Evolutionary conservation across 2,888 invertebrate species (phyloP).

Genomic region (Nasonia oneida): DNA sequence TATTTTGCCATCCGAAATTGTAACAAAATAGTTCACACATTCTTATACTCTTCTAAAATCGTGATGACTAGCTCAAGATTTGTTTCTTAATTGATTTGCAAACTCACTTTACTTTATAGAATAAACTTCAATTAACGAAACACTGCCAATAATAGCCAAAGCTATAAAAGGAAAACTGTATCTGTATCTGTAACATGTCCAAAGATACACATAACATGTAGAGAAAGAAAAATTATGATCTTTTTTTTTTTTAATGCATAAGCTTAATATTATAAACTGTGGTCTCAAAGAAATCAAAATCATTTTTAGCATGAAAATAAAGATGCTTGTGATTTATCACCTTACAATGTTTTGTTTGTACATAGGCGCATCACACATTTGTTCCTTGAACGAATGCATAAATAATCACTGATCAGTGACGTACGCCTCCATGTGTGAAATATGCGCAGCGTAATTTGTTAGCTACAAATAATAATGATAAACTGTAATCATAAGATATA

Average conservation of each 20-base stretch:
- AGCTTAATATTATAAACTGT: slow-evolving; percentile 25
- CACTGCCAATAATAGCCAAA: slow-evolving; percentile 58
- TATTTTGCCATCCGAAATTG: background rate
- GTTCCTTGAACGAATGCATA: slow-evolving; percentile 52
- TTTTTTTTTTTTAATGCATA: slow-evolving; percentile 25
- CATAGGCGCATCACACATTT: slow-evolving; percentile 55
- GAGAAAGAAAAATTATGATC: slow-evolving; percentile 32
- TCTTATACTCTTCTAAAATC: background rate
- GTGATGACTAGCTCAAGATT: background rate
- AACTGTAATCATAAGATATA: slow-evolving; percentile 57
- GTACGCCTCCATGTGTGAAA: slow-evolving; percentile 58
- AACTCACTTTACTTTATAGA: background rate
- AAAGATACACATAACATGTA: slow-evolving; percentile 20
- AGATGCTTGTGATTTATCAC: slow-evolving; percentile 54
- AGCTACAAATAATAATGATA: slow-evolving; percentile 46
- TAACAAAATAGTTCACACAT: background rate
- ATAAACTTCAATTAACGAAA: slow-evolving; percentile 19
- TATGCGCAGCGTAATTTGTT: slow-evolving; percentile 58
- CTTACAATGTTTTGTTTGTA: slow-evolving; percentile 52
- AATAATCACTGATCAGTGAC: slow-evolving; percentile 49
- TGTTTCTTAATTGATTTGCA: slow-evolving; percentile 34
- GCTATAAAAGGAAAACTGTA: slow-evolving; percentile 17
- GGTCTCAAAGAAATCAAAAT: slow-evolving; percentile 53
- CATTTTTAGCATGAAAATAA: slow-evolving; percentile 46
- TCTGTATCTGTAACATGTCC: slow-evolving; percentile 33